These are phyloP conservation scores for Mesoligia furuncula DNA, from an alignment of 2,888 invertebrate species.

Conservation along the genomic window DNA sequence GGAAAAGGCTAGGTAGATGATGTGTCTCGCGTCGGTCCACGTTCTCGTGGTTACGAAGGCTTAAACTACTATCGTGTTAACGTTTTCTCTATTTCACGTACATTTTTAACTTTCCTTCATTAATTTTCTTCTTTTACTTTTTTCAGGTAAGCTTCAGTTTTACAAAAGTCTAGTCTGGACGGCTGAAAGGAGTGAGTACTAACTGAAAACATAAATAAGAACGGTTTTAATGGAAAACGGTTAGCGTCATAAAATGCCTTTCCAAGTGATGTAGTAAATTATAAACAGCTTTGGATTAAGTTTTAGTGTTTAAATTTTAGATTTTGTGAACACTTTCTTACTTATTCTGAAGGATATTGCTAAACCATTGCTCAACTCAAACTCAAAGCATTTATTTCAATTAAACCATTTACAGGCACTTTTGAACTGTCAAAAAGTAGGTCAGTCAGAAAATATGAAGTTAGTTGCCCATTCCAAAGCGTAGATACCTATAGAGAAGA, in stretches of 20 bases:
- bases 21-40: neutral
- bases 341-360: too few species aligned
- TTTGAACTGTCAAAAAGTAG: too few species aligned
- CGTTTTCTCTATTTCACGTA: neutral
- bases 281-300: neutral
- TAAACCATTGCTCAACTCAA: too few species aligned
- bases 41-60: neutral
- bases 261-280: slow-evolving; percentile 14
- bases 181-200: slow-evolving; percentile 50
- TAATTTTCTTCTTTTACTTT: slow-evolving; percentile 34
- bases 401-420: too few species aligned
- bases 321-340: neutral
- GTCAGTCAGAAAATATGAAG: too few species aligned
- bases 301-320: neutral
- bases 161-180: slow-evolving; percentile 1
- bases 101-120: slow-evolving; percentile 2
- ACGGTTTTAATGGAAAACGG: slow-evolving; percentile 16
- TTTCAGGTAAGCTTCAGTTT: slow-evolving; percentile 61
- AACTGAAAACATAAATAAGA: slow-evolving; percentile 26
- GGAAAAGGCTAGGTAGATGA: too few species aligned
- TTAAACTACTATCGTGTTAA: neutral
- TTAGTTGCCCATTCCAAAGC: too few species aligned
- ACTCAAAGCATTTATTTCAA: too few species aligned
- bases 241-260: slow-evolving; percentile 14
- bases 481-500: too few species aligned